Percentiles rank a stretch among this genome's conserved stretches.
Evolutionary conservation across 1,140 invertebrate genomes (phyloP).

Genomic region (Maconellicoccus hirsutus): DNA sequence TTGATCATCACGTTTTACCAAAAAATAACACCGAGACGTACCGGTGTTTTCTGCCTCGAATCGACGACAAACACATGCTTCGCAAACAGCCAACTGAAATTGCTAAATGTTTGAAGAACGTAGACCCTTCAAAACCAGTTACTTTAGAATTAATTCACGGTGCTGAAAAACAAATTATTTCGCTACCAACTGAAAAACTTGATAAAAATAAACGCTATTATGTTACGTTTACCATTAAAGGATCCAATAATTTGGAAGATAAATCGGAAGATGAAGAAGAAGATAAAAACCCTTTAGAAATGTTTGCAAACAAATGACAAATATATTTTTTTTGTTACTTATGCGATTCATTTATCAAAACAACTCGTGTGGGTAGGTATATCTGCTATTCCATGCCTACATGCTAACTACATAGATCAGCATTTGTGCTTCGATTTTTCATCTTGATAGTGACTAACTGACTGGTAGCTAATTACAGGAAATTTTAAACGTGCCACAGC

Average conservation of each 20-base stretch:
- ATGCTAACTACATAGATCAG: too few species aligned
- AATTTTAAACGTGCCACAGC: too few species aligned
- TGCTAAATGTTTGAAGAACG: constrained; percentile 31
- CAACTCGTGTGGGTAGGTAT: too few species aligned
- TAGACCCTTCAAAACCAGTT: constrained; percentile 37
- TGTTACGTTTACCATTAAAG: constrained; percentile 77
- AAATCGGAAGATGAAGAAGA: neutral
- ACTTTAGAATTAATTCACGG: constrained; percentile 67
- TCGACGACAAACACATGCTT: constrained; percentile 39
- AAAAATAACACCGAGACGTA: constrained; percentile 38
- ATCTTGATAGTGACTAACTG: too few species aligned
- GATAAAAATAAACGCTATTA: constrained; percentile 80
- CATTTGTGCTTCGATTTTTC: too few species aligned
- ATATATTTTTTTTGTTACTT: too few species aligned
- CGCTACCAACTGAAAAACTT: constrained; percentile 67
- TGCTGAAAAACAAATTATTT: constrained; percentile 67
- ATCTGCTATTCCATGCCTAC: too few species aligned
- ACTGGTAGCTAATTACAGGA: too few species aligned
- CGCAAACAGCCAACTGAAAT: constrained; percentile 25
- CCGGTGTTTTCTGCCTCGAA: constrained; percentile 44
- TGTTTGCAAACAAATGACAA: too few species aligned
- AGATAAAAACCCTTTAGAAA: too few species aligned
- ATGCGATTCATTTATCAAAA: too few species aligned
- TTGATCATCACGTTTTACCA: constrained; percentile 61
- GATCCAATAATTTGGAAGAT: constrained; percentile 30